A percentile compares a stretch with the other conserved stretches of the same genome.
These are phyloP conservation scores for Chironomus striatipennis DNA, from an alignment of 1,140 invertebrate species.

Conservation along the genomic window DNA sequence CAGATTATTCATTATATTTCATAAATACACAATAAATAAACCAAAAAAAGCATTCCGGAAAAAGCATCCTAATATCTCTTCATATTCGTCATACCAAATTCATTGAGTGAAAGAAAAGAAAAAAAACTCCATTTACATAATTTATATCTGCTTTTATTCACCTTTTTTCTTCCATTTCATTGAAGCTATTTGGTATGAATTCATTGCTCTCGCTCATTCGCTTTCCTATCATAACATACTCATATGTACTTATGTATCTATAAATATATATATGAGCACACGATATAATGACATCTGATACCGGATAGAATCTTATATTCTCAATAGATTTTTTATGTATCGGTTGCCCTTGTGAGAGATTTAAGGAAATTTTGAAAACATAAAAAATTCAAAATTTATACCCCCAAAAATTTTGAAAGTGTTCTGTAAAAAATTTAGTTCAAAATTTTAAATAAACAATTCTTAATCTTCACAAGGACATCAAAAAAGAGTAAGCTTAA, in stretches of 20 bases:
- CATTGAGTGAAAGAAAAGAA: not conserved
- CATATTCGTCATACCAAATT: not conserved
- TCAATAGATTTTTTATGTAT: not conserved
- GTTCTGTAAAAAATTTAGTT: too few species aligned
- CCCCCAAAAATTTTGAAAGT: too few species aligned
- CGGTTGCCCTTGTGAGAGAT: too few species aligned
- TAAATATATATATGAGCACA: not conserved
- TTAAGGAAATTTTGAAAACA: too few species aligned
- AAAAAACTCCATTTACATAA: not conserved
- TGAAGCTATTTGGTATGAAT: not conserved
- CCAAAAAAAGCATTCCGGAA: too few species aligned
- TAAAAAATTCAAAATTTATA: too few species aligned
- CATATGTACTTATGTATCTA: not conserved
- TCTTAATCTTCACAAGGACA: too few species aligned
- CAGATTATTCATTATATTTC: too few species aligned
- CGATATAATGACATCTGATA: not conserved
- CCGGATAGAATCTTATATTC: not conserved
- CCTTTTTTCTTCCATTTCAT: not conserved
- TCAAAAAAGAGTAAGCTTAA: too few species aligned
- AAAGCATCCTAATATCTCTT: too few species aligned
- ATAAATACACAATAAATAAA: too few species aligned
- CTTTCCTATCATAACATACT: not conserved
- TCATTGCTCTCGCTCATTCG: not conserved
- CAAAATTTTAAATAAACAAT: too few species aligned
- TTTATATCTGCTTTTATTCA: constrained; percentile 14